Evolutionary conservation across 2,888 invertebrate species (phyloP).

Genomic region (Slavum lentiscoides): DNA sequence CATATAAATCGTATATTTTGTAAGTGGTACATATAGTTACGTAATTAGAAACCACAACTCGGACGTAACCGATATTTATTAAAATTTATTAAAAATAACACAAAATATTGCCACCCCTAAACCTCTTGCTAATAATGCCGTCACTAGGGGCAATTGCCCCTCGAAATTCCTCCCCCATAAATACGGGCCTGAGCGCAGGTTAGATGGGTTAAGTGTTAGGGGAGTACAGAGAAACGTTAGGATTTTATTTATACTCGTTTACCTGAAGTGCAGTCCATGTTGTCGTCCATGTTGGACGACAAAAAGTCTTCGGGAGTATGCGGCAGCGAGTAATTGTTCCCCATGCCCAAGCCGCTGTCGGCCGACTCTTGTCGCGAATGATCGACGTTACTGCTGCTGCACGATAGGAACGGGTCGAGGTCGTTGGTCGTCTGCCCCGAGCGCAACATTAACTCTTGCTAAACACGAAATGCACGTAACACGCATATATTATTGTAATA

Average conservation of each 20-base stretch:
- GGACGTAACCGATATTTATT: too few relatives aligned
- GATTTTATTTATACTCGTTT: slow-evolving; percentile 54
- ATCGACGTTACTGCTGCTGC: slow-evolving; percentile 65
- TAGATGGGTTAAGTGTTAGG: too few relatives aligned
- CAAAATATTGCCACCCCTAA: too few relatives aligned
- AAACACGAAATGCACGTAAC: neutral
- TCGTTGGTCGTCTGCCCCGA: slow-evolving; percentile 58
- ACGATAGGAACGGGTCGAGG: slow-evolving; percentile 77
- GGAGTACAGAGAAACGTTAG: too few relatives aligned
- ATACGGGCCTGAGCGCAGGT: too few relatives aligned
- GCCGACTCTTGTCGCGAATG: slow-evolving; percentile 94
- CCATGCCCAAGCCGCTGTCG: slow-evolving; percentile 90
- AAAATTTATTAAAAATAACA: too few relatives aligned
- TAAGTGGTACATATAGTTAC: too few relatives aligned
- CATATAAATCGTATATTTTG: too few relatives aligned
- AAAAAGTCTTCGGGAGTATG: slow-evolving; percentile 93
- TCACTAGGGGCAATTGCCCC: too few relatives aligned
- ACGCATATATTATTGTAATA: neutral
- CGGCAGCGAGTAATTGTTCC: slow-evolving; percentile 83
- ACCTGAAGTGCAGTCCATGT: slow-evolving; percentile 84
- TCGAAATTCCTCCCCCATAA: too few relatives aligned
- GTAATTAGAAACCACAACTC: too few relatives aligned
- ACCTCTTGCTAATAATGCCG: too few relatives aligned
- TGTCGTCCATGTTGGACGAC: slow-evolving; percentile 80
- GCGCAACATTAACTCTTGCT: slow-evolving; percentile 29